Base-by-base conservation (phyloP, 1,140 invertebrate genomes). In the Vanessa atalanta region DNA sequence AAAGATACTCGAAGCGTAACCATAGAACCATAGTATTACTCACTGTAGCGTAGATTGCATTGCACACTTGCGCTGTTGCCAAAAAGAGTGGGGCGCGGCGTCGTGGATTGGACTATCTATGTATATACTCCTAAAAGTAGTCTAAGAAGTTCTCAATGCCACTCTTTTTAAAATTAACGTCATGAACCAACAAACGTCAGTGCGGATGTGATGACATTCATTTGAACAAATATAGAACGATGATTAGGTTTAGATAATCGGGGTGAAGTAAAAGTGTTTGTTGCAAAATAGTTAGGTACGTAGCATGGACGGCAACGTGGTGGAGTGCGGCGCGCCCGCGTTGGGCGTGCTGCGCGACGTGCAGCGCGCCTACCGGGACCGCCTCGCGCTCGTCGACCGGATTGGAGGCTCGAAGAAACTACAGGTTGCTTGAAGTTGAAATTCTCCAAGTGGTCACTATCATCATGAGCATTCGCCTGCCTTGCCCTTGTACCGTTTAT, bases 271-370 rank as follows among this genome's bases (percentile, higher is more conserved):
- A 57, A 57, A 61, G 57, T 66, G 65, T 14, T 51, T 26, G 9
- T 31, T 31, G 14, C 26, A 15, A 6, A 37, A 23, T 47, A 47
- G 16, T 47, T n/a, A 43, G 37, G 37, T 43, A 9, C 8, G 37
- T 43, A 43, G 11, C 9, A 68, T 68, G 65, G 72, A 68, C 14
- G 31, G 55, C 20, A 48, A 79, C 47, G 37, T 20, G 37, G 20
- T 20, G 37, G 76, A 75, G 13, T 50, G 71, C 11, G 79, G 70
- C 14, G 26, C 77, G 0, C 75, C 80, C 6, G 76, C 82, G 8
- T 77, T 89, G 9, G 74, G 53, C 2, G 78, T 89, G 31, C 70
- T 89, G 16, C 73, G 72, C 26, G 86, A 89, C 4, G 82, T 89
- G 26, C 84, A 86, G 70, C 65, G 75, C 11, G 81, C 78, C 1